Base-by-base conservation (phyloP, 1,140 invertebrate genomes). In the Orius insidiosus region DNA sequence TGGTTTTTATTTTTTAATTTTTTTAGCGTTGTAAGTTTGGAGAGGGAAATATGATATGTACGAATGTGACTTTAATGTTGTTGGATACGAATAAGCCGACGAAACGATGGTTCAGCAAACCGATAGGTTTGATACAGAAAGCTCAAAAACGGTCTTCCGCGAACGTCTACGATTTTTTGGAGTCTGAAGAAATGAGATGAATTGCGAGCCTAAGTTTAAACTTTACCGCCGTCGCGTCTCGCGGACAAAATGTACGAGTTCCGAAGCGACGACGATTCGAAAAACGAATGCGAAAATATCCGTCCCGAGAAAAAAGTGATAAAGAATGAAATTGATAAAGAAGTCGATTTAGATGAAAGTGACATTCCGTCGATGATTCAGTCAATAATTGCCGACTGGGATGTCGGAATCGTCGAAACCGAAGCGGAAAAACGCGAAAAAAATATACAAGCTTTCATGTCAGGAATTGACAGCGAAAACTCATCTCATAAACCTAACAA, bases 221-320 rank as follows among this genome's bases (percentile, higher is more conserved):
- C 53, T 55, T 49, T 56, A 52, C 59, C 68, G 83, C 4, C 84
- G 84, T 57, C 69, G 84, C 68, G 83, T 2, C 60, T 88, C 24
- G 86, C 86, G 0, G 85, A 92, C 56, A 90, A 89, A 60, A 88
- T 89, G 57, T 92, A 92, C 57, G 86, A 89, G 58, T 59, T 58
- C 50, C 45, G 48, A 42, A 5, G 55, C 16, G 11, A 18, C 8
- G 44, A 46, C 32, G 31, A 14, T 36, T 5, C 43, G 14, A 32
- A 33, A 32, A 10, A 41, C 11, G 39, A n/a, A n/a, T n/a, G n/a
- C n/a, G 24, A 24, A 24, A 24, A 24, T 24, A 24, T 24, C 24
- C 24, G 24, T 24, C 24, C 24, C n/a, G n/a, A n/a, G 24, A 24
- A 24, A 24, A 24, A 24, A 24, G 24, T 7, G 24, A 24, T 24